Percentiles rank a stretch among this genome's conserved stretches.
phyloP scores from a whole-genome alignment of 1,140 invertebrate genomes.

The Eriosoma lanigerum region DNA sequence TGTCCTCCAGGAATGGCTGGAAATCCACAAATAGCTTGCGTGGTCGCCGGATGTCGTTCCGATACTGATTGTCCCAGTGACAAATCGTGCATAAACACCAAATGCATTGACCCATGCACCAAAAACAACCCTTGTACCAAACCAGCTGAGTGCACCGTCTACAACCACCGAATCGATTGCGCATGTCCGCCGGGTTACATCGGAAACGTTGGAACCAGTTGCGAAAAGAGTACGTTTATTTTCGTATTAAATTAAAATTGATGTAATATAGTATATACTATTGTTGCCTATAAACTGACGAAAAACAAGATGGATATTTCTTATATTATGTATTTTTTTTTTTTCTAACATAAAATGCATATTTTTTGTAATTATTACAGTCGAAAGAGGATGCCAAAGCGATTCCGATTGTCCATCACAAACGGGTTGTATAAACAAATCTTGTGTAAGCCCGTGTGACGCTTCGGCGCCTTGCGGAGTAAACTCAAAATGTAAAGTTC shows the following conservation, averaged over 20 bases:
- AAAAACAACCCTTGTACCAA: constrained; percentile 67
- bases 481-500: constrained; percentile 77
- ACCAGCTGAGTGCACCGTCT: constrained; percentile 73
- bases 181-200: constrained; percentile 76
- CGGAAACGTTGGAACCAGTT: constrained; percentile 70
- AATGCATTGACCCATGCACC: constrained; percentile 76
- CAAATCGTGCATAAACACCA: constrained; percentile 76
- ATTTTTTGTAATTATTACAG: constrained; percentile 54
- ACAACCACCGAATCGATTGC: constrained; percentile 75
- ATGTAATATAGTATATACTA: too few relatives aligned
- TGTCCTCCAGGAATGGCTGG: constrained; percentile 78
- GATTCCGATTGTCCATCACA: constrained; percentile 82
- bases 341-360: neutral
- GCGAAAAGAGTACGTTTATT: constrained; percentile 66
- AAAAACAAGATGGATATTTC: too few relatives aligned
- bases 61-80: constrained; percentile 74
- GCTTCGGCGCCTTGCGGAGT: constrained; percentile 77
- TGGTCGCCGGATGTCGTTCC: constrained; percentile 73
- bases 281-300: too few relatives aligned
- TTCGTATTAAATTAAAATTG: too few relatives aligned
- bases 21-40: constrained; percentile 75
- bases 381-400: constrained; percentile 67
- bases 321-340: neutral
- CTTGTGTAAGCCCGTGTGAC: constrained; percentile 82
- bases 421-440: constrained; percentile 75